These are phyloP conservation scores for Tragopan temminckii DNA, from an alignment of 2,797 vertebrate species.

Conservation along the genomic window DNA sequence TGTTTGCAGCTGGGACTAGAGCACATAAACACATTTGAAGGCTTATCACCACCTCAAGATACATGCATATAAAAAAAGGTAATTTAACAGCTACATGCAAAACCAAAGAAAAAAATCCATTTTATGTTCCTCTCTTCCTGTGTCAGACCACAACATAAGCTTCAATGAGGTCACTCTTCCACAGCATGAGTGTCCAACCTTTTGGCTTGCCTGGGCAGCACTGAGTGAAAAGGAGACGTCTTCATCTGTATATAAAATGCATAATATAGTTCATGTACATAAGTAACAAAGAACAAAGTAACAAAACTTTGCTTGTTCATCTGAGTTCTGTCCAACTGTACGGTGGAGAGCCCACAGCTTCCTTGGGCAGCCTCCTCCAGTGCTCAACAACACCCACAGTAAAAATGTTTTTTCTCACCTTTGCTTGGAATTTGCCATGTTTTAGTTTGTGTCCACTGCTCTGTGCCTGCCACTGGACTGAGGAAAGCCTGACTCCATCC, in stretches of 20 bases:
- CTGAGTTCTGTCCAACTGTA: fast-evolving
- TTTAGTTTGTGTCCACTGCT: too few species aligned
- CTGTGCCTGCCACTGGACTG: too few species aligned
- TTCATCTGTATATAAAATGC: too few species aligned
- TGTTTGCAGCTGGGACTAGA: background rate
- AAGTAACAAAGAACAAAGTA: too few species aligned
- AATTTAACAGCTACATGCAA: background rate
- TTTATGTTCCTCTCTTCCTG: background rate
- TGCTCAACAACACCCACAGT: background rate
- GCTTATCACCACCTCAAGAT: background rate
- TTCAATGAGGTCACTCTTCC: background rate
- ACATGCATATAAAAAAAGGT: background rate
- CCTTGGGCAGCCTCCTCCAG: fast-evolving
- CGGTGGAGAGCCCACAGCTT: background rate
- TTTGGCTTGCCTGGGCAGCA: too few species aligned
- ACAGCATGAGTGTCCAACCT: too few species aligned
- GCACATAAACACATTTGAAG: background rate
- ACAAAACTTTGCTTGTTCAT: too few species aligned
- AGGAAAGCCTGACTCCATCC: too few species aligned
- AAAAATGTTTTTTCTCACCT: background rate
- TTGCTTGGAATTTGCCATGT: too few species aligned
- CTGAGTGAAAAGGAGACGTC: too few species aligned
- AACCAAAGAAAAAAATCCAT: background rate
- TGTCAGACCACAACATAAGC: background rate
- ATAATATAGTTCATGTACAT: too few species aligned